Base-by-base conservation (phyloP, 2,113 vertebrate species). In the Carollia perspicillata region DNA sequence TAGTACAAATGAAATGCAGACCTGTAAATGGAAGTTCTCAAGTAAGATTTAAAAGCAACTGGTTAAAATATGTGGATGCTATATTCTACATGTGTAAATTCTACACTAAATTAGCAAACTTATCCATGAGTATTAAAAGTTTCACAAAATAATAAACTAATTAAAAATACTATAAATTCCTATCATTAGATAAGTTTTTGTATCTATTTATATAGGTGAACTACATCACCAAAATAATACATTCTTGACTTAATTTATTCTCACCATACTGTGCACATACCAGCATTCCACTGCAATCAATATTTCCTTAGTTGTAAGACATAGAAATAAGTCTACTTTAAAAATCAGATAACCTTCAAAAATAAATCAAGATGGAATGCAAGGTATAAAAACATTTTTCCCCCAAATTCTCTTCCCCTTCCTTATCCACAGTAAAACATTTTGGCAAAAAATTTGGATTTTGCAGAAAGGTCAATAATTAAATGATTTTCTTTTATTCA, bases 71-170 rank as follows among this genome's bases (percentile, higher is more conserved):
- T 35, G 10, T 12, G 6, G 44, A 40, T 84, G 16, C 20, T 84
- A 26, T 80, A 90, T 90, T 88, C 72, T 72, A 55, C 20, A 55
- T 60, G 9, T 9, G 6, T 88, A 78, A 37, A 47, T 65, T 58
- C 66, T 74, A 44, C 44, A 86, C 23, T 20, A 85, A 72, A 47
- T 26, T 81, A 85, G 49, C 20, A 85, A 89, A 68, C 17, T 16
- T 72, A 79, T 3, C 8, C n/a, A 47, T 40, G 51, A 35, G 17
- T 68, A 51, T 18, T 35, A 7, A 6, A 93, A 60, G 3, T 65
- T 80, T 93, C 74, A 88, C 58, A 86, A 80, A 65, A 93, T 26
- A 84, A 55, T 90, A 60, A 81, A 68, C 37, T 87, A 20, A 86
- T 78, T 93, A 11, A 95, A 86, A 93, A 51, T 28, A 28, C 13